Evolutionary conservation across 2,888 invertebrate genomes (phyloP), one percentile per base, ranked within the genome.

Genomic region (Mesorhabditis belari): DNA sequence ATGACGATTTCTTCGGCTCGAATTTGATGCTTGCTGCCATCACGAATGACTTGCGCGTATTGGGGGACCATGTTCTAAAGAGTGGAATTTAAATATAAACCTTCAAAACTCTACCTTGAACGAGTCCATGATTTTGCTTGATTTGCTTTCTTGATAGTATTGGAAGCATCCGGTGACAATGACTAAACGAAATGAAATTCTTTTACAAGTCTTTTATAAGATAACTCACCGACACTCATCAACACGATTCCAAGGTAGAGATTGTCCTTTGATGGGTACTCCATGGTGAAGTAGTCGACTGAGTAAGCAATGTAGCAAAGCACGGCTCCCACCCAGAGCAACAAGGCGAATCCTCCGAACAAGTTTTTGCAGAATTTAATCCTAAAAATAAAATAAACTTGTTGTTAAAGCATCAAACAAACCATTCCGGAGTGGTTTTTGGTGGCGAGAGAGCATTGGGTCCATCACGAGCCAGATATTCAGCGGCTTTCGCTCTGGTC

Each of bases 341-440:
- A 87, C 85, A 88, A 78, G 0, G 90, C 91, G 84, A 95, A 95
- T 81, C 95, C 95, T 77, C 94, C 94, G 85, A 95, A 95, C 81
- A 95, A 87, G 86, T 95, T 93, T 87, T 94, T 93, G 87, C 93
- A 92, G 87, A 95, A 95, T 85, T 95, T 95, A 79, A 95, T 90
- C 44, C 44, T 35, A n/a, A 35, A 35, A 35, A n/a, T n/a, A n/a
- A n/a, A n/a, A n/a, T n/a, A n/a, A n/a, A n/a, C n/a, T n/a, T n/a
- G n/a, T n/a, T n/a, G n/a, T n/a, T n/a, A 35, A 35, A 9, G 44
- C n/a, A 35, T 35, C 2, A 35, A 35, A 35, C n/a, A 35, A 35
- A 35, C 94, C 94, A 95, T 87, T 95, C 95, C 80, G 95, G 94
- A 67, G 93, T 94, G 84, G 91, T 91, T 87, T 91, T 92, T 78